phyloP scores from a whole-genome alignment of 2,888 invertebrate genomes.

The Seira ritae region DNA sequence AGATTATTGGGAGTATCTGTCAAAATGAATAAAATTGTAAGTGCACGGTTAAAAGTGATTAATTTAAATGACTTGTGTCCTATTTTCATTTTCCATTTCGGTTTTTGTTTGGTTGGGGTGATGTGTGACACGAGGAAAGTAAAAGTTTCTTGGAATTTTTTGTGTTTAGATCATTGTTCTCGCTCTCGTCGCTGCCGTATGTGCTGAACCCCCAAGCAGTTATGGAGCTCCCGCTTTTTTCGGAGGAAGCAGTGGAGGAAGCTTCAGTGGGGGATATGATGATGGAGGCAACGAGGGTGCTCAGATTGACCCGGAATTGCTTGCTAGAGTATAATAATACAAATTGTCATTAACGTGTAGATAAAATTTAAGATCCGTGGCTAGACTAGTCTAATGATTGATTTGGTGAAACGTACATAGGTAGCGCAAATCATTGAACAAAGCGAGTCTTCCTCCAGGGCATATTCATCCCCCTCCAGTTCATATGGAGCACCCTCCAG shows the following conservation, averaged over 20 bases:
- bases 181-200: conserved; percentile 55
- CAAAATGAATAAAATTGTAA: conserved; percentile 57
- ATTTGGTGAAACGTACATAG: background rate
- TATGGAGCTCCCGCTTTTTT: conserved; percentile 57
- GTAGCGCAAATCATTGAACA: conserved; percentile 39
- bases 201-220: conserved; percentile 56
- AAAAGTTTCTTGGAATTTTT: background rate
- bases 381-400: background rate
- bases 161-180: conserved; percentile 60
- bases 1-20: too few relatives aligned
- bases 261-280: conserved; percentile 3
- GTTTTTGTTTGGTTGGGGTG: background rate
- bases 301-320: conserved; percentile 23
- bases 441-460: background rate
- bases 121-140: background rate
- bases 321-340: conserved; percentile 26
- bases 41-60: conserved; percentile 17
- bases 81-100: background rate
- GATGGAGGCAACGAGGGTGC: conserved; percentile 42
- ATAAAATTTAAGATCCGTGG: too few relatives aligned
- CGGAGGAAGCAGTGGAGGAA: conserved; percentile 31
- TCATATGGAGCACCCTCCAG: conserved; percentile 23
- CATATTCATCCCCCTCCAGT: background rate
- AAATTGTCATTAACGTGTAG: background rate
- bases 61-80: background rate